Evolutionary conservation across 2,113 vertebrate species (phyloP), one percentile per base, ranked within the genome.

Genomic region (Hydropotes inermis): DNA sequence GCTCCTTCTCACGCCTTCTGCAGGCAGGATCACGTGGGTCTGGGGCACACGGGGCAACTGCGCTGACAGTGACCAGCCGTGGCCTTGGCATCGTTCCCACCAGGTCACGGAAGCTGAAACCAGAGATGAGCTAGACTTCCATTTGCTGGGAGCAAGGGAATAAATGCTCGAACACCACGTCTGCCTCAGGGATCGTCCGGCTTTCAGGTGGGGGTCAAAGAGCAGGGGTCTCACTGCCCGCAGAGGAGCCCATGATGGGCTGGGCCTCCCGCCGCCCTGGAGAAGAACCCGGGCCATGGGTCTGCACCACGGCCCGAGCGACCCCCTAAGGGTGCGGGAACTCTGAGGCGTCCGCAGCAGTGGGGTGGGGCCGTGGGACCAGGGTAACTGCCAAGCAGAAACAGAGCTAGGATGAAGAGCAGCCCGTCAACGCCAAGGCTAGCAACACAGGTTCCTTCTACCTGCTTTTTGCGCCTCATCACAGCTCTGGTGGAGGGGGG

Each of bases 401-500:
- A 36, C 30, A 19, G 15, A 50, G 27, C 78, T 23, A 12, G 47
- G 9, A 11, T 5, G 58, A 10, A 10, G n/a, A 25, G 60, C 50
- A 11, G n/a, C 28, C 8, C 1, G 0, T 2, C 8, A 12, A 8
- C 3, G 50, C 50, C 4, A 13, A 27, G 2, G 13, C 39, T 21
- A 14, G 14, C 7, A 0, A 0, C 4, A 21, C 2, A 3, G 3
- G 4, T 8, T 1, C 47, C 4, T 9, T 3, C 19, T 7, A 0
- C 11, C 6, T 3, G 60, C n/a, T 4, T 23, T 43, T 30, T 1
- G 4, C 2, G 1, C 85, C 58, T 19, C 30, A 11, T 23, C 3
- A 15, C 7, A 23, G 43, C 9, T 52, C 15, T 11, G 21, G 87
- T 6, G 3, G 23, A 14, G 33, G 23, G 13, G 33, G 47, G 5